phyloP scores from a whole-genome alignment of 1,140 invertebrate genomes.

The Aphidius gifuensis region DNA sequence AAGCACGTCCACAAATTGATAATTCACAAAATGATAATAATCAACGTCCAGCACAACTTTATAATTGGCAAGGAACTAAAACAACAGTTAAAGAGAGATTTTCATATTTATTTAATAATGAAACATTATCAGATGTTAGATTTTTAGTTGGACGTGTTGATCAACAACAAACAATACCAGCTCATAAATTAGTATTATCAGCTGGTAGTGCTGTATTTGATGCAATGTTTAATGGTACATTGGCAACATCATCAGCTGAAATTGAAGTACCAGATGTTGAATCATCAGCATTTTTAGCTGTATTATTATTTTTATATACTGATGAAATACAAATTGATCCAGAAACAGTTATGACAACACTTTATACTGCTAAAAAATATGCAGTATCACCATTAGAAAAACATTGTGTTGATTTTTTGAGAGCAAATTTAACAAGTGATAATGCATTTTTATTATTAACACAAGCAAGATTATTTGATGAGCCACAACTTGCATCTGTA shows the following conservation, averaged over 20 bases:
- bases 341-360: constrained; percentile 83
- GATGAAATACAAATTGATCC: constrained; percentile 84
- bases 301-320: constrained; percentile 75
- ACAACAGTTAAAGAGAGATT: constrained; percentile 74
- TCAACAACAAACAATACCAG: constrained; percentile 73
- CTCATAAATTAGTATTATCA: constrained; percentile 81
- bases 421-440: constrained; percentile 74
- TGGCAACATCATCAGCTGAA: constrained; percentile 66
- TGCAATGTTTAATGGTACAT: constrained; percentile 80
- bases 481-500: constrained; percentile 72
- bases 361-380: constrained; percentile 87
- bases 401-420: constrained; percentile 82
- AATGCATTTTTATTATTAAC: constrained; percentile 85
- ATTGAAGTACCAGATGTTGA: constrained; percentile 84
- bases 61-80: constrained; percentile 70
- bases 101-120: constrained; percentile 77
- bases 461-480: constrained; percentile 78
- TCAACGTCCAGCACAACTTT: constrained; percentile 39
- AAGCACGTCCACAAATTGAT: constrained; percentile 34
- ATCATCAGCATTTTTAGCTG: constrained; percentile 70
- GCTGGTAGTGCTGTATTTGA: constrained; percentile 83
- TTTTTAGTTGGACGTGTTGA: constrained; percentile 73
- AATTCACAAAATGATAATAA: constrained; percentile 13
- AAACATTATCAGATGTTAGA: constrained; percentile 76
- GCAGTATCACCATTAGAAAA: constrained; percentile 78